Base-by-base conservation (phyloP, 2,797 vertebrate species). In the Gymnothorax javanicus region DNA sequence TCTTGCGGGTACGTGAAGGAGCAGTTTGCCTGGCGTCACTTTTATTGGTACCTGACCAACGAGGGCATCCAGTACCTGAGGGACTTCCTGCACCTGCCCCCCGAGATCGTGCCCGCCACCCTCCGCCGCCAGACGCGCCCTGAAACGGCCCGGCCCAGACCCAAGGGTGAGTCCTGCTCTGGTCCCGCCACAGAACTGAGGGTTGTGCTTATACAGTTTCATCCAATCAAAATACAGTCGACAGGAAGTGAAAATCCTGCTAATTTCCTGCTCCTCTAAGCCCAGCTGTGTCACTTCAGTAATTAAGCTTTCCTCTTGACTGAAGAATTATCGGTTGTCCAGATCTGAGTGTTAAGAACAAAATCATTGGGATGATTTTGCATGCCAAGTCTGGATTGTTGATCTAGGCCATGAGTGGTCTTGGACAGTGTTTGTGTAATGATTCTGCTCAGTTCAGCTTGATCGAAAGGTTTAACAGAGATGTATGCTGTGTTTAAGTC, bases 11-110 rank as follows among this genome's bases (percentile, higher is more conserved):
- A 98, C 0, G 98, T 99, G 90, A 99, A 99, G 94, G 99, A 99
- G 93, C 98, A 99, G 95, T 99, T 99, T 95, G 99, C 98, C 8
- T 99, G 99, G 99, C 98, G 99, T 89, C 99, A 99, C 88, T 99
- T 99, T 90, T 99, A 99, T 93, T 99, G 99, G 99, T 99, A 99
- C 89, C 96, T 99, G 89, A 99, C 99, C 92, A 99, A 99, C 2
- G 99, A 99, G 92, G 98, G 98, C 71, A 99, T 99, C 94, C 99
- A 99, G 95, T 99, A 99, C 89, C 95, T 99, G 93, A 97, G 98
- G 0, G 98, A 99, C 93, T 99, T 99, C 94, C 97, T 99, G 6
- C 99, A 99, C 91, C 96, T 99, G 15, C 99, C 99, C 67, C 98
- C 98, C 0, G 99, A 99, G 95, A 99, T 99, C 0, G 99, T 99